phyloP scores from a whole-genome alignment of 2,888 invertebrate species.

The Himalopsyche japonica region DNA sequence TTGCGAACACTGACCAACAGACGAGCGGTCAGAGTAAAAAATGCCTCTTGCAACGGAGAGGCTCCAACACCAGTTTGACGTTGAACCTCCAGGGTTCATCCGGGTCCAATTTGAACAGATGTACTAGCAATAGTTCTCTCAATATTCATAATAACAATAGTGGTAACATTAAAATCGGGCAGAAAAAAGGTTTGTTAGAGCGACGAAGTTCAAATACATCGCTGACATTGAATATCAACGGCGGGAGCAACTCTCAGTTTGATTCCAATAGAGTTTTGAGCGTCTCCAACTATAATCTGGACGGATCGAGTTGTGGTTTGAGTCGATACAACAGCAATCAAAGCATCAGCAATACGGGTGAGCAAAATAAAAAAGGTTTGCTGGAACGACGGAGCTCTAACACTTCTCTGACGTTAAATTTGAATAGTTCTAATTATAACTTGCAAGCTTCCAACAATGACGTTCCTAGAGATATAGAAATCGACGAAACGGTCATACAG shows the following conservation, averaged over 20 bases:
- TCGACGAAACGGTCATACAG: conserved; percentile 53
- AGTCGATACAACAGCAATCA: conserved; percentile 57
- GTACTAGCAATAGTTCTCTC: conserved; percentile 62
- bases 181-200: conserved; percentile 74
- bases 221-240: conserved; percentile 73
- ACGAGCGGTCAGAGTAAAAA: conserved; percentile 51
- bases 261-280: conserved; percentile 56
- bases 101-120: conserved; percentile 55
- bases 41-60: conserved; percentile 76
- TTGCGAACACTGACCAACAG: conserved; percentile 46
- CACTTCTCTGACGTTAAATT: conserved; percentile 75
- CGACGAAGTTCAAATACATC: conserved; percentile 90
- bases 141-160: conserved; percentile 50
- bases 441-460: conserved; percentile 12
- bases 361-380: conserved; percentile 63
- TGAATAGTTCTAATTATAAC: conserved; percentile 45
- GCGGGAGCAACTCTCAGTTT: conserved; percentile 53
- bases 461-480: conserved; percentile 53
- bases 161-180: conserved; percentile 51
- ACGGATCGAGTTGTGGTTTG: conserved; percentile 58
- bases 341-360: conserved; percentile 52
- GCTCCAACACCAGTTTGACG: conserved; percentile 85
- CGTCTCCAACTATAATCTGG: conserved; percentile 58
- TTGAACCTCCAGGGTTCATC: conserved; percentile 66
- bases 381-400: conserved; percentile 79